phyloP scores from a whole-genome alignment of 2,888 invertebrate genomes.

The Mesodorylaimus sp. region DNA sequence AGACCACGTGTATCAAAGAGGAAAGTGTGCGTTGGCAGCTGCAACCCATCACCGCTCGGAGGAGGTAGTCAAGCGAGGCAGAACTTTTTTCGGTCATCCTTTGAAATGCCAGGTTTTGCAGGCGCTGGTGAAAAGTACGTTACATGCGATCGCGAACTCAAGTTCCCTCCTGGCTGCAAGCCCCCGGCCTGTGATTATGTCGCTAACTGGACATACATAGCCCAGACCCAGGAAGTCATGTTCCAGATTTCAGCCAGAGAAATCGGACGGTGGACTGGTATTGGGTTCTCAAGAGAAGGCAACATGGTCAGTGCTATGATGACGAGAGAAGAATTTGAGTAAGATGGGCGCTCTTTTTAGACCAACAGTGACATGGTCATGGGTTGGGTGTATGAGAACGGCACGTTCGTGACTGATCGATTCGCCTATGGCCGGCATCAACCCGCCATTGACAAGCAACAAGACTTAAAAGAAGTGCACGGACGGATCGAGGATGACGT shows the following conservation, averaged over 20 bases:
- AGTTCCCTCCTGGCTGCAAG: constrained; percentile 24
- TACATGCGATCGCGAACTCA: constrained; percentile 21
- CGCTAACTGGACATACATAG: constrained; percentile 26
- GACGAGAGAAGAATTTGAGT: not conserved
- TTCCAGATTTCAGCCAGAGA: constrained; percentile 26
- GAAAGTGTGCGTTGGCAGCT: not conserved
- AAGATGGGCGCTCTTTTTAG: constrained; percentile 10
- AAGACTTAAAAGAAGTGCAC: constrained; percentile 23
- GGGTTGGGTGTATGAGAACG: constrained; percentile 26
- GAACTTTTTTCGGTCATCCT: not conserved
- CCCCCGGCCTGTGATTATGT: constrained; percentile 24
- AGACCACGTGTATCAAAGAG: not conserved
- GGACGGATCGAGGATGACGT: constrained; percentile 22
- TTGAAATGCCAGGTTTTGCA: not conserved
- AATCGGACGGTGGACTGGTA: constrained; percentile 30
- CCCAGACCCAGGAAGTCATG: constrained; percentile 17
- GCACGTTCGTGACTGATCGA: constrained; percentile 23
- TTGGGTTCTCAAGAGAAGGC: constrained; percentile 24
- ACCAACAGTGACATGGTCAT: constrained; percentile 26
- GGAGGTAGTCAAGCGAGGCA: not conserved
- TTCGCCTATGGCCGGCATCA: constrained; percentile 27
- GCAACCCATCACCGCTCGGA: not conserved
- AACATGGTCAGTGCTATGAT: constrained; percentile 12
- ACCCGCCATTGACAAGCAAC: constrained; percentile 26
- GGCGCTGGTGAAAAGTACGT: not conserved